These are phyloP conservation scores for Oligia strigilis DNA, from an alignment of 2,888 invertebrate genomes.

Conservation along the genomic window DNA sequence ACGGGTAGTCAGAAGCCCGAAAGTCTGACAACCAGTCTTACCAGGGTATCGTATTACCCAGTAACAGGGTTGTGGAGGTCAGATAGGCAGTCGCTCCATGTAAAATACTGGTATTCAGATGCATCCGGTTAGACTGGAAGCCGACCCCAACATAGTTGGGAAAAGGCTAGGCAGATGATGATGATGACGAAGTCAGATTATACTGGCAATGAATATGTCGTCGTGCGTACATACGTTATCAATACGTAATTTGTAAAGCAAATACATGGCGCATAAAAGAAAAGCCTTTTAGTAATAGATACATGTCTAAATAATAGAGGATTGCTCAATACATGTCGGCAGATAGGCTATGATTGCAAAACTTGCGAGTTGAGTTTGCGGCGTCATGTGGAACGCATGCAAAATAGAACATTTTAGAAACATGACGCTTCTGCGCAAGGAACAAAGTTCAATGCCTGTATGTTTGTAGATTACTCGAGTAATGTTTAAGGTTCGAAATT, in stretches of 20 bases:
- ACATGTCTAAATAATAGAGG: slow-evolving; percentile 53
- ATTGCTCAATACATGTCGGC: slow-evolving; percentile 51
- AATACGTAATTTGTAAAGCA: slow-evolving; percentile 28
- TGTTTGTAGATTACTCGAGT: slow-evolving; percentile 24
- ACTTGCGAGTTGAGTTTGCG: slow-evolving; percentile 60
- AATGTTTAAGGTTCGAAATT: slow-evolving; percentile 20
- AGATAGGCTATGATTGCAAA: slow-evolving; percentile 67
- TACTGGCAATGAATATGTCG: background rate
- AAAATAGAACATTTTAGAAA: slow-evolving; percentile 65
- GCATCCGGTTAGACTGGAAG: too few relatives aligned
- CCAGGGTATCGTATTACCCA: too few relatives aligned
- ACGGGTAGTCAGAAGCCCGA: too few relatives aligned
- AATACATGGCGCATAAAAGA: slow-evolving; percentile 40
- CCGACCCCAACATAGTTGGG: too few relatives aligned
- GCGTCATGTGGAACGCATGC: slow-evolving; percentile 61
- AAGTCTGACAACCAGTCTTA: too few relatives aligned
- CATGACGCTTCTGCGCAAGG: slow-evolving; percentile 53
- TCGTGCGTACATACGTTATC: slow-evolving; percentile 7
- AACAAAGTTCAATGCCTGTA: slow-evolving; percentile 58
- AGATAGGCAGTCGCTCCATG: too few relatives aligned
- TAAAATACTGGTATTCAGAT: too few relatives aligned
- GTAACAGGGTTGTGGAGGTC: too few relatives aligned
- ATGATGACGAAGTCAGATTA: background rate
- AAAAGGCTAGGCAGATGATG: too few relatives aligned
- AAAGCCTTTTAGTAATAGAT: slow-evolving; percentile 47